Percentiles rank a stretch among this genome's conserved stretches.
phyloP scores from a whole-genome alignment of 2,113 vertebrate species.

The Taxidea taxus region DNA sequence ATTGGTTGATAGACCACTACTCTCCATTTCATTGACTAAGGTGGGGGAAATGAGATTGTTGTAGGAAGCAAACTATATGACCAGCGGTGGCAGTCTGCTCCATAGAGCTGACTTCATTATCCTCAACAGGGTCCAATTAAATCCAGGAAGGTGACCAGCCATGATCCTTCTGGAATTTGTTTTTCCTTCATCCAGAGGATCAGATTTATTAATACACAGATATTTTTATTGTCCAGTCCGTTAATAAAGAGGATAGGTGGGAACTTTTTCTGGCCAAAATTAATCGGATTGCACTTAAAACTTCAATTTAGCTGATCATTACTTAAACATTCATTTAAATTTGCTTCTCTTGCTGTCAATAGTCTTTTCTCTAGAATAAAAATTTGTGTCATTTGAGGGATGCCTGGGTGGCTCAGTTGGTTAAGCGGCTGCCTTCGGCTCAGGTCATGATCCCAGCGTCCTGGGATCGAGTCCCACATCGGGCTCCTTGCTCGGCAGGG shows the following conservation, averaged over 20 bases:
- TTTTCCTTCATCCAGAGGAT: not conserved
- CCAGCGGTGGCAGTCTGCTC: not conserved
- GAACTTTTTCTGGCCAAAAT: not conserved
- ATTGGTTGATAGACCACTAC: not conserved
- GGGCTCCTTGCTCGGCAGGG: too few relatives aligned
- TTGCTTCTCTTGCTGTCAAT: not conserved
- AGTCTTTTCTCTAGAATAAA: not conserved
- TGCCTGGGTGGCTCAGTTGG: too few relatives aligned
- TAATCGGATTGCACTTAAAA: not conserved
- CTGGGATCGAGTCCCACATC: too few relatives aligned
- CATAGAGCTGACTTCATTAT: not conserved
- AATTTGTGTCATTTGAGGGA: not conserved
- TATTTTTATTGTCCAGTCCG: not conserved
- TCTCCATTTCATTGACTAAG: not conserved
- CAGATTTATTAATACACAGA: not conserved
- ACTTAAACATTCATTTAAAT: not conserved
- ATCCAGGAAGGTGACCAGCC: not conserved
- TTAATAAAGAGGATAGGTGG: not conserved
- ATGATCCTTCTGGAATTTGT: not conserved
- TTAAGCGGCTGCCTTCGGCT: too few relatives aligned
- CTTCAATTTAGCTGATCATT: not conserved
- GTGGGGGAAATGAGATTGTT: not conserved
- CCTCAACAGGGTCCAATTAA: not conserved
- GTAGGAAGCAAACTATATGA: not conserved
- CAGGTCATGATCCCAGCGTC: too few relatives aligned